Percentiles rank a stretch among this genome's conserved stretches.
phyloP scores from a whole-genome alignment of 2,113 vertebrate genomes.

The Spea bombifrons region DNA sequence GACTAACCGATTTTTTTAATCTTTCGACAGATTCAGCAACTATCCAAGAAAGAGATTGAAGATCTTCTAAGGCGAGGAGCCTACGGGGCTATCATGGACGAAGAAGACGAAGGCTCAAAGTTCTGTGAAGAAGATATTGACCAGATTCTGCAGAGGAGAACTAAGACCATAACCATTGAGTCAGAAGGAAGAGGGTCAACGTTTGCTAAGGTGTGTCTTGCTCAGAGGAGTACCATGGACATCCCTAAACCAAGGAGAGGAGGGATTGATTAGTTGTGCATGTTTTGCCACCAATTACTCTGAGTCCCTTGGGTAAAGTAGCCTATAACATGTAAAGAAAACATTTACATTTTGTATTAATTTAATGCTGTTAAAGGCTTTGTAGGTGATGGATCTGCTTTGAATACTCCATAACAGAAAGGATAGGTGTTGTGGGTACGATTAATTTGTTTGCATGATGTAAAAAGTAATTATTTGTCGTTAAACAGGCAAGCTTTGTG shows the following conservation, averaged over 20 bases:
- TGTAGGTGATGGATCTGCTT: no score
- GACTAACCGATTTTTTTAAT: no score
- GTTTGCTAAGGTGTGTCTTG: conserved; percentile 84
- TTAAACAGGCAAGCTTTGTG: conserved; percentile 91
- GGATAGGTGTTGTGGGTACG: no score
- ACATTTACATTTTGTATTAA: no score
- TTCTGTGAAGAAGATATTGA: conserved; percentile 98
- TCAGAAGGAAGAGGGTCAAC: conserved; percentile 96
- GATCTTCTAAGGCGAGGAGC: conserved; percentile 91
- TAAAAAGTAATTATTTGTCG: background rate
- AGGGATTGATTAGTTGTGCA: no score
- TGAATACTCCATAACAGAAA: no score
- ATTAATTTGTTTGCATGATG: background rate
- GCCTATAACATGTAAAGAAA: no score
- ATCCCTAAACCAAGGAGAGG: no score
- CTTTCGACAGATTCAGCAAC: conserved; percentile 77
- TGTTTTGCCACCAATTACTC: no score
- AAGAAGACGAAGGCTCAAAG: conserved; percentile 97
- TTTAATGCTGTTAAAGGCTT: no score
- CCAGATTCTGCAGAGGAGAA: conserved; percentile 93
- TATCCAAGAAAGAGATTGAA: conserved; percentile 98
- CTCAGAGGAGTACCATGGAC: no score
- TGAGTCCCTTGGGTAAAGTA: no score
- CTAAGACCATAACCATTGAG: conserved; percentile 97
- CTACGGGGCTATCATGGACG: conserved; percentile 97